These are phyloP conservation scores for Xanthorhoe spadicearia DNA, from an alignment of 2,888 invertebrate genomes.

Conservation along the genomic window DNA sequence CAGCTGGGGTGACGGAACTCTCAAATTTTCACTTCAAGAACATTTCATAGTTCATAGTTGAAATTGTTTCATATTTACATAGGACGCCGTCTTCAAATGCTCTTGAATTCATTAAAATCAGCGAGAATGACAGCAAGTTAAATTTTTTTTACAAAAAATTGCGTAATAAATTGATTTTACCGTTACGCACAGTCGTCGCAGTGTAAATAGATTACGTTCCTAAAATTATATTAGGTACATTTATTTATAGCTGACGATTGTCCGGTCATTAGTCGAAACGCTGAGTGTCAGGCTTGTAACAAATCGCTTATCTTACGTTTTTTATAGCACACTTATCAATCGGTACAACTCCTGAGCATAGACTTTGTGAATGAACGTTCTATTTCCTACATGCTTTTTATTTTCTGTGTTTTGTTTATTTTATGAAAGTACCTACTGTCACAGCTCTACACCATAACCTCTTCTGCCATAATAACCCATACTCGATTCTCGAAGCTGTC, in stretches of 20 bases:
- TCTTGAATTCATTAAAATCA: too few species aligned
- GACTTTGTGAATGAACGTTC: conserved; percentile 28
- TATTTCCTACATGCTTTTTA: conserved; percentile 23
- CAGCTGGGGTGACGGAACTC: too few species aligned
- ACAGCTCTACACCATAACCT: too few species aligned
- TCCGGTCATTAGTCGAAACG: conserved; percentile 37
- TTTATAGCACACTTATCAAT: conserved; percentile 22
- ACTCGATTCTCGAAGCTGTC: too few species aligned
- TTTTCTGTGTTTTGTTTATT: not conserved
- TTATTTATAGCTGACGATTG: conserved; percentile 32
- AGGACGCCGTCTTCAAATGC: too few species aligned
- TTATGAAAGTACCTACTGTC: not conserved
- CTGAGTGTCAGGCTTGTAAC: conserved; percentile 23
- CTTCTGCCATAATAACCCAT: too few species aligned
- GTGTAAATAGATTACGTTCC: not conserved
- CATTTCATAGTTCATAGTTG: too few species aligned
- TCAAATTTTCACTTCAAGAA: too few species aligned
- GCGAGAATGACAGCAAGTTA: not conserved
- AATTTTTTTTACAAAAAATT: not conserved
- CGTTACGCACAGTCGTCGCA: not conserved
- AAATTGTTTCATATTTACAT: too few species aligned
- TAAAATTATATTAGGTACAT: conserved; percentile 16
- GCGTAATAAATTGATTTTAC: not conserved
- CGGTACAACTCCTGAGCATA: conserved; percentile 3
- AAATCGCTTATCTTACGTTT: conserved; percentile 33